These are phyloP conservation scores for Drosophila subquinaria DNA, from an alignment of 2,888 invertebrate genomes.

Conservation along the genomic window DNA sequence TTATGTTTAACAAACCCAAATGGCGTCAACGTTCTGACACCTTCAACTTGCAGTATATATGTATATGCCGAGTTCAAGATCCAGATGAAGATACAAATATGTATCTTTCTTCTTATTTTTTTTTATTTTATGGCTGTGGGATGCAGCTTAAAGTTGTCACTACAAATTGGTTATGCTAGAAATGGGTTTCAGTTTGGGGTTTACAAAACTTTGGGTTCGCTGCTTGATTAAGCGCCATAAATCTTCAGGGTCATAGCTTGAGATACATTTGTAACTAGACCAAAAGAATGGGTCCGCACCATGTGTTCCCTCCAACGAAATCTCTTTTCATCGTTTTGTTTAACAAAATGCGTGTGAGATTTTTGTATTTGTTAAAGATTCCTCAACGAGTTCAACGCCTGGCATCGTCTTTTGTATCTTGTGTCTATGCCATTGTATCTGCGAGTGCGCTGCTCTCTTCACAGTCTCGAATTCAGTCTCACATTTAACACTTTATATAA, in stretches of 20 bases:
- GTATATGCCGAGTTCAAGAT: constrained; percentile 41
- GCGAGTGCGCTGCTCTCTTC: constrained; percentile 36
- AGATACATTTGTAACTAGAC: constrained; percentile 64
- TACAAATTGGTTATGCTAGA: constrained; percentile 70
- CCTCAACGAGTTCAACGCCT: constrained; percentile 33
- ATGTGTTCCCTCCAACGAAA: constrained; percentile 45
- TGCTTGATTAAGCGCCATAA: constrained; percentile 75
- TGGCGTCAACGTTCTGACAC: constrained; percentile 70
- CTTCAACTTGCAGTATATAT: constrained; percentile 35
- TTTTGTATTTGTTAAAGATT: constrained; percentile 16
- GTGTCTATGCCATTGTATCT: constrained; percentile 29
- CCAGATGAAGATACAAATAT: constrained; percentile 32
- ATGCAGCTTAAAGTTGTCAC: constrained; percentile 78
- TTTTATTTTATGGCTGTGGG: constrained; percentile 62
- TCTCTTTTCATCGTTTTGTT: constrained; percentile 67
- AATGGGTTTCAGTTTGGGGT: constrained; percentile 26
- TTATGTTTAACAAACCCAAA: constrained; percentile 78
- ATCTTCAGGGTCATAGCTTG: constrained; percentile 61
- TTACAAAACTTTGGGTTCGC: constrained; percentile 34
- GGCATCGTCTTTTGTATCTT: constrained; percentile 36
- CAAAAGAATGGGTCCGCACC: constrained; percentile 52
- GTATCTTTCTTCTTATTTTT: constrained; percentile 11
- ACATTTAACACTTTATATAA: constrained; percentile 81
- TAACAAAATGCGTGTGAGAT: constrained; percentile 47
- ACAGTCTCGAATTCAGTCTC: constrained; percentile 39